Conservation (phyloP, 2,797 vertebrate species). For the Acomys russatus region DNA sequence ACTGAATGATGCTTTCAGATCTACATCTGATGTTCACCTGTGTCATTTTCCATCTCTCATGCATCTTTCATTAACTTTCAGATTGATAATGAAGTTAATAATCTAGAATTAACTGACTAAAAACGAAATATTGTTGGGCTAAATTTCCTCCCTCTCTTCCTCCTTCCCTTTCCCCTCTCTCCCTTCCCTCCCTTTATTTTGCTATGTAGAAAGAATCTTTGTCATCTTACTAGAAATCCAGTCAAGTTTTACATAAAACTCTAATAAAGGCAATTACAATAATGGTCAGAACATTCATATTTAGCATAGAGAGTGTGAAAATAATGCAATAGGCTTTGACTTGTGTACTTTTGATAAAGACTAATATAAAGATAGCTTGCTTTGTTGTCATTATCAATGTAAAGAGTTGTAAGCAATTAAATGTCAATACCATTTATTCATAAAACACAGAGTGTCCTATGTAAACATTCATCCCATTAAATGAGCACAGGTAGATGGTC, state of each 20-base stretch:
- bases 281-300: background rate
- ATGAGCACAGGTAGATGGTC: background rate
- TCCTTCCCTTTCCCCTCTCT: no score
- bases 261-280: constrained; percentile 1
- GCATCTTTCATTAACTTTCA: background rate
- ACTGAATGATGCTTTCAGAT: background rate
- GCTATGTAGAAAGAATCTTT: background rate
- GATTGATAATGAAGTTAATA: background rate
- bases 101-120: background rate
- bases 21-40: background rate
- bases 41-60: background rate
- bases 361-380: background rate
- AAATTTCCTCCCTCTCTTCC: background rate
- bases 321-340: background rate
- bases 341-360: background rate
- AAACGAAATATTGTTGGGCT: background rate
- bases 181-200: background rate
- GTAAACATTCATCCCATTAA: background rate
- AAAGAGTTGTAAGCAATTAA: constrained; percentile 20
- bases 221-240: background rate
- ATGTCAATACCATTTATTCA: constrained; percentile 3
- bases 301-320: background rate
- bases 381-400: background rate
- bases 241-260: constrained; percentile 10
- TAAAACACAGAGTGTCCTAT: background rate